Evolutionary conservation across 2,888 invertebrate species (phyloP).

Genomic region (Mythimna lalbum): DNA sequence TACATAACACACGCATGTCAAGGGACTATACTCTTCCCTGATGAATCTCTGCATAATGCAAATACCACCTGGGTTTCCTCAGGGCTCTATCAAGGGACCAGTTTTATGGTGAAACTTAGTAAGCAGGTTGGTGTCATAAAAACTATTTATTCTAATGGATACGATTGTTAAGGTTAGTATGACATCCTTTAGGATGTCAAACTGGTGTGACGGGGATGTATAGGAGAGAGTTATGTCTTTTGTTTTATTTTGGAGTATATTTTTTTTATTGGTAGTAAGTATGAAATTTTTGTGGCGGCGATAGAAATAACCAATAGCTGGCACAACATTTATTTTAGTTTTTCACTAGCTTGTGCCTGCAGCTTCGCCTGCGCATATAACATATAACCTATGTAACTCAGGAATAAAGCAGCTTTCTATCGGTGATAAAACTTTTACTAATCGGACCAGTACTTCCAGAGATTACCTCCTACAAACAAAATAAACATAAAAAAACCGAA

Average conservation of each 20-base stretch:
- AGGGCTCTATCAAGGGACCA: slow-evolving; percentile 36
- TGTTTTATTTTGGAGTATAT: neutral
- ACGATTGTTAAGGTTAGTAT: neutral
- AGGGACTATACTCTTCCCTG: slow-evolving; percentile 48
- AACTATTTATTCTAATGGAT: slow-evolving; percentile 42
- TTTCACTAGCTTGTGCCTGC: too few relatives aligned
- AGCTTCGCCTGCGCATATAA: too few relatives aligned
- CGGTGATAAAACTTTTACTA: too few relatives aligned
- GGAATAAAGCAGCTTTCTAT: too few relatives aligned
- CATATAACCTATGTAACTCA: too few relatives aligned
- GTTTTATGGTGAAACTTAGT: slow-evolving; percentile 34
- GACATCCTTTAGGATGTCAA: slow-evolving; percentile 21
- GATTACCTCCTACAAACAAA: too few relatives aligned
- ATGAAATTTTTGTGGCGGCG: too few relatives aligned
- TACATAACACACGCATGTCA: slow-evolving; percentile 45
- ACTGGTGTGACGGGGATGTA: slow-evolving; percentile 10
- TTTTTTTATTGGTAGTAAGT: neutral
- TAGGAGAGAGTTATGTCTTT: neutral
- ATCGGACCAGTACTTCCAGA: too few relatives aligned
- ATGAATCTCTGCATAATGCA: slow-evolving; percentile 65
- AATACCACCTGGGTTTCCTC: slow-evolving; percentile 41
- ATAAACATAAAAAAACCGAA: too few relatives aligned
- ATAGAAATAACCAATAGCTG: too few relatives aligned
- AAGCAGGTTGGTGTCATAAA: slow-evolving; percentile 28
- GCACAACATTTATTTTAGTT: too few relatives aligned